Conservation (phyloP, 2,888 invertebrate genomes). For the Rhagium mordax region DNA sequence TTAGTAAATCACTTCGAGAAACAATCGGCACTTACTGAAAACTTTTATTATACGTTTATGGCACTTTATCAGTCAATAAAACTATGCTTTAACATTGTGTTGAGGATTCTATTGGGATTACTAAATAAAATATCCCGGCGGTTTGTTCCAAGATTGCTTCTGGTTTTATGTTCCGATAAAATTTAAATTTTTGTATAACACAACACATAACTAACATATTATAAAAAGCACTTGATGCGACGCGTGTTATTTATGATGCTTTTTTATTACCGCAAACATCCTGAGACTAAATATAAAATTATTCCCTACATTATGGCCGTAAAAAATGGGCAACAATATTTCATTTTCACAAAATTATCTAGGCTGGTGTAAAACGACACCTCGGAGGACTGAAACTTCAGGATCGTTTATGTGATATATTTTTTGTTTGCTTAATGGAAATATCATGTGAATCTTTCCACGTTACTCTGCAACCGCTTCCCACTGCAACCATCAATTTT, state of each 20-base stretch:
- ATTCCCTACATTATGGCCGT: slow-evolving; percentile 25
- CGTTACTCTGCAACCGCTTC: slow-evolving; percentile 28
- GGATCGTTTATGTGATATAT: slow-evolving; percentile 44
- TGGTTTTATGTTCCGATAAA: not conserved
- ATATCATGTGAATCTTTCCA: slow-evolving; percentile 43
- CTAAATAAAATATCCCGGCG: not conserved
- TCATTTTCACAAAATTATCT: slow-evolving; percentile 46
- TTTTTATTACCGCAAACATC: slow-evolving; percentile 23
- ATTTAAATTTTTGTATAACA: not conserved
- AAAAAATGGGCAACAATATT: slow-evolving; percentile 41
- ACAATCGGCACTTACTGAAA: not conserved
- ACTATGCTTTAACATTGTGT: not conserved
- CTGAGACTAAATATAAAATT: slow-evolving; percentile 27
- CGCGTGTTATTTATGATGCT: slow-evolving; percentile 26
- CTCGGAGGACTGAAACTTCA: slow-evolving; percentile 33
- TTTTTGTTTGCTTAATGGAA: slow-evolving; percentile 48
- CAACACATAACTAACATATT: not conserved
- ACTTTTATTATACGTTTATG: not conserved
- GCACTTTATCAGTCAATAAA: not conserved
- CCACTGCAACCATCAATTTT: slow-evolving; percentile 23
- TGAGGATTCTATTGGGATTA: no score
- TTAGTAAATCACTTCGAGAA: not conserved
- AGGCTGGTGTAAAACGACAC: slow-evolving; percentile 39
- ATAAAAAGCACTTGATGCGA: slow-evolving; percentile 8
- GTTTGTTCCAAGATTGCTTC: not conserved